Percentiles rank a stretch among this genome's conserved stretches.
phyloP scores from a whole-genome alignment of 2,113 vertebrate genomes.

The Varanus komodoensis region DNA sequence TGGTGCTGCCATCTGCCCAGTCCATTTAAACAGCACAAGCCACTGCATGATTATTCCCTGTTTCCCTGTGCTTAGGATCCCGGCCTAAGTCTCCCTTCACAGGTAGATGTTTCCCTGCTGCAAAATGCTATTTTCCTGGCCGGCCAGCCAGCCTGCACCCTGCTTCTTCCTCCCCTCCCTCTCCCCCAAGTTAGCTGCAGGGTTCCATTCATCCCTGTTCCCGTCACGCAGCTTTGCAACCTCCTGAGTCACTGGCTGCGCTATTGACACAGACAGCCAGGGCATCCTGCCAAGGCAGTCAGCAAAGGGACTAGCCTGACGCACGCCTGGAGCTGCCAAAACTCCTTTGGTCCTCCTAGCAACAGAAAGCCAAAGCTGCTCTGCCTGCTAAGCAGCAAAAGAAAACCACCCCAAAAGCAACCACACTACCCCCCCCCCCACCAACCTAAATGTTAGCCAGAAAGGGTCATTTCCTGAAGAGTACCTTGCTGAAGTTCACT shows the following conservation, averaged over 20 bases:
- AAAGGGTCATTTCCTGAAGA: background rate
- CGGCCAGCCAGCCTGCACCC: too few relatives aligned
- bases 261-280: conserved; percentile 39
- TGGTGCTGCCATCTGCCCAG: background rate
- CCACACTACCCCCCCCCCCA: background rate
- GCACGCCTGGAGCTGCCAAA: conserved; percentile 13
- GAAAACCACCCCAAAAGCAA: background rate
- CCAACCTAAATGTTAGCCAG: background rate
- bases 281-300: conserved; percentile 32
- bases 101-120: background rate
- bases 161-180: too few relatives aligned
- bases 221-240: conserved; percentile 26
- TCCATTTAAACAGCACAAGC: background rate
- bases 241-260: conserved; percentile 43
- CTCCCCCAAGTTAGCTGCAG: background rate
- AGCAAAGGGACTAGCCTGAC: conserved; percentile 25
- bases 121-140: background rate
- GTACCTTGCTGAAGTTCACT: background rate
- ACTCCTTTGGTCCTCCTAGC: background rate
- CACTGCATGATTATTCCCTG: background rate
- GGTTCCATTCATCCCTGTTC: conserved; percentile 37
- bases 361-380: conserved; percentile 1
- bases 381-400: conserved; percentile 26
- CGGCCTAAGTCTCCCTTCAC: background rate
- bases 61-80: background rate